Percentiles rank a stretch among this genome's conserved stretches.
Conservation (phyloP, 1,140 invertebrate species). For the Tenebrio molitor region DNA sequence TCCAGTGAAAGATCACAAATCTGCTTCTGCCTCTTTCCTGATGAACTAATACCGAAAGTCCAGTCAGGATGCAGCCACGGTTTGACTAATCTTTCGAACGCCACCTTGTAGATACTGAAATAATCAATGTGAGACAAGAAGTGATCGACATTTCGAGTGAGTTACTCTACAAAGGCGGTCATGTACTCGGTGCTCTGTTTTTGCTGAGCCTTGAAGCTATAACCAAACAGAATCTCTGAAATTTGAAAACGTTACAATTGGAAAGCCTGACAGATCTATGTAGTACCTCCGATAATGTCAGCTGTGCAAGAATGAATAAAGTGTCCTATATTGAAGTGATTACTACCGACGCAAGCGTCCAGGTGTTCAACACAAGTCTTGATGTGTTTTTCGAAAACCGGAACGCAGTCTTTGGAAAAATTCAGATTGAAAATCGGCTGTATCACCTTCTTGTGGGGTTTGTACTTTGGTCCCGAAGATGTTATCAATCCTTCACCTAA, state of each 20-base stretch:
- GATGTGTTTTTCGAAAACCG: conserved; percentile 45
- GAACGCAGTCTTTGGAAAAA: conserved; percentile 12
- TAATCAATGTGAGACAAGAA: no score
- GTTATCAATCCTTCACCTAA: conserved; percentile 48
- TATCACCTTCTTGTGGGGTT: conserved; percentile 47
- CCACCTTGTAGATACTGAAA: conserved; percentile 46
- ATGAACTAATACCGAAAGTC: conserved; percentile 24
- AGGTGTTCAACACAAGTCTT: conserved; percentile 47
- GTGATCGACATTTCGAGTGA: no score
- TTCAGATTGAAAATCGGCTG: conserved; percentile 48
- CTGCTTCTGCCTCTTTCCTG: not conserved
- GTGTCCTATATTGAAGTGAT: conserved; percentile 41
- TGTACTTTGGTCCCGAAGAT: conserved; percentile 48
- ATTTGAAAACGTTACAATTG: not conserved
- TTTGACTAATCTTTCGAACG: conserved; percentile 47
- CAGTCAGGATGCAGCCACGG: conserved; percentile 48
- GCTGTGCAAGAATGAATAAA: conserved; percentile 42
- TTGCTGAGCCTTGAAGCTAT: no score
- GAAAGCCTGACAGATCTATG: conserved; percentile 1
- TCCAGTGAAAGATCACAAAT: not conserved
- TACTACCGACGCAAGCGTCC: conserved; percentile 24
- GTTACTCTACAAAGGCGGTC: conserved; percentile 36
- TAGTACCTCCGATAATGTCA: conserved; percentile 49
- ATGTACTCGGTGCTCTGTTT: no score
- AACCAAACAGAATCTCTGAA: no score